These are phyloP conservation scores for Carassius auratus DNA, from an alignment of 2,113 vertebrate species.

Conservation along the genomic window DNA sequence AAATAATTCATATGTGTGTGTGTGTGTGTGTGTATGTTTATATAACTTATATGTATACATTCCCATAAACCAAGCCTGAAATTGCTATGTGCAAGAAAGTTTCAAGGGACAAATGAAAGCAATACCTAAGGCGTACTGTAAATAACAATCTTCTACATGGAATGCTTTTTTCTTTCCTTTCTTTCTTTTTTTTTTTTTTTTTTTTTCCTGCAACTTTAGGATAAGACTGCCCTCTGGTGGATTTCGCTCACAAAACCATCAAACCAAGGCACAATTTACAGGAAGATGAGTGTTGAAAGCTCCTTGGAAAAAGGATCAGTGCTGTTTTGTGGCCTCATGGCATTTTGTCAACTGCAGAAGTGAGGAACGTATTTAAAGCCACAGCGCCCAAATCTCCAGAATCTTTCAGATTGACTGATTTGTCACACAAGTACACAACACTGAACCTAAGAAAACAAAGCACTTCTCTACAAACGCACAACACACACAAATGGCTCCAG, in stretches of 20 bases:
- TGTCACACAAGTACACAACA: slow-evolving; percentile 52
- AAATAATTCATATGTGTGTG: neutral
- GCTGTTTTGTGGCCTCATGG: slow-evolving; percentile 76
- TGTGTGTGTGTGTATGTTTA: neutral
- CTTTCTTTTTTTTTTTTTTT: neutral
- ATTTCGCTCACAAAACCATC: slow-evolving; percentile 9
- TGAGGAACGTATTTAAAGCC: slow-evolving; percentile 76
- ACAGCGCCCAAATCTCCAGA: slow-evolving; percentile 61
- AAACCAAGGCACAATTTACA: slow-evolving; percentile 63
- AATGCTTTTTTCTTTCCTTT: neutral
- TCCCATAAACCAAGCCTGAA: slow-evolving; percentile 6
- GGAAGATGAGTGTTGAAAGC: slow-evolving; percentile 78
- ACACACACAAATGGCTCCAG: neutral
- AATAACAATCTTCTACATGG: slow-evolving; percentile 70
- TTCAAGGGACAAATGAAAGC: slow-evolving; percentile 74
- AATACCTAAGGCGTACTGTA: slow-evolving; percentile 69
- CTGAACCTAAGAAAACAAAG: slow-evolving; percentile 36
- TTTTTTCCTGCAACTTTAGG: slow-evolving; percentile 26
- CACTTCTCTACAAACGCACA: slow-evolving; percentile 35
- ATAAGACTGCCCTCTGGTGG: slow-evolving; percentile 71
- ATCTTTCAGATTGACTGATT: slow-evolving; percentile 59
- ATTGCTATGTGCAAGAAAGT: slow-evolving; percentile 51
- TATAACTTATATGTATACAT: neutral
- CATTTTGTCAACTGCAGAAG: slow-evolving; percentile 72
- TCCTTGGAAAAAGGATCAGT: slow-evolving; percentile 79